Evolutionary conservation across 2,113 vertebrate species (phyloP).

Genomic region (Etia nguti): DNA sequence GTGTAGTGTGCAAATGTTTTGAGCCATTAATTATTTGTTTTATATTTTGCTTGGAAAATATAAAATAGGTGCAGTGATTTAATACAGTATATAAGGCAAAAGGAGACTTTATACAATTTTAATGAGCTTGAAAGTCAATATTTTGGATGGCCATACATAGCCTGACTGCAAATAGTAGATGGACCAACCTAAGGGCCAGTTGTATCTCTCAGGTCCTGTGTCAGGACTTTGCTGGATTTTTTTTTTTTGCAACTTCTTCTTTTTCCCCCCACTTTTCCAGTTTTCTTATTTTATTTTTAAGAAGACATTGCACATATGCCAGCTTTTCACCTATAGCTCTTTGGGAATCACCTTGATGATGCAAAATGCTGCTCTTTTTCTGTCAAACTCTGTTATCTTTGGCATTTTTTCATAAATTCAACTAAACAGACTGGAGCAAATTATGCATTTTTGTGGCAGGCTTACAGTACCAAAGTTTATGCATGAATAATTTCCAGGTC

Average conservation of each 20-base stretch:
- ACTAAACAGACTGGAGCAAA: not conserved
- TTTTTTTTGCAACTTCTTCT: too few relatives aligned
- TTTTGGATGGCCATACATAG: not conserved
- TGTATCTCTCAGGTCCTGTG: not conserved
- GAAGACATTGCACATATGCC: not conserved
- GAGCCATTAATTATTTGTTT: not conserved
- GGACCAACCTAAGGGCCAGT: not conserved
- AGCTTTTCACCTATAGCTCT: not conserved
- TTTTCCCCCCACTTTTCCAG: not conserved
- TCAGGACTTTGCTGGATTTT: not conserved
- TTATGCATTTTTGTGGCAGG: not conserved
- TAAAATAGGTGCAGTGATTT: not conserved
- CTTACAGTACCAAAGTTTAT: not conserved
- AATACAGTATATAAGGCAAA: not conserved
- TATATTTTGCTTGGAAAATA: not conserved
- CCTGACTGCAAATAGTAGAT: not conserved
- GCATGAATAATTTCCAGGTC: not conserved
- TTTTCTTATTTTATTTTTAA: not conserved
- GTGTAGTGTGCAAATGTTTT: not conserved
- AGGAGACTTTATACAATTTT: not conserved
- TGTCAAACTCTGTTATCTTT: not conserved
- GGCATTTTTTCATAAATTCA: not conserved
- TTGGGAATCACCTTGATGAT: not conserved
- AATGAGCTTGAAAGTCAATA: not conserved
- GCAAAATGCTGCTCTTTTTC: not conserved